Evolutionary conservation across 2,888 invertebrate genomes (phyloP).

Genomic region (Agrilus biguttatus): DNA sequence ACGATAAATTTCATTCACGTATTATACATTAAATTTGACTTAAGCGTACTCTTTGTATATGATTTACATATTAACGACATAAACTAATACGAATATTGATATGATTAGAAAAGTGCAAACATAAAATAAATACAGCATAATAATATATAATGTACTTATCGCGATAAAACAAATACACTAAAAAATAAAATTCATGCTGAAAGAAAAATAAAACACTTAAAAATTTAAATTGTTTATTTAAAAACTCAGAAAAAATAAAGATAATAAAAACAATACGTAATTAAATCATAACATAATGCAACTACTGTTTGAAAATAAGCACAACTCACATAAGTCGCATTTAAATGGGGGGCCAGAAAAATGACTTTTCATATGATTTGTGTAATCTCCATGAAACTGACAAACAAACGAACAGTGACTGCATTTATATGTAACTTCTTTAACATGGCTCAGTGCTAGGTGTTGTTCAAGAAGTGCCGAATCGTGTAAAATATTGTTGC

Average conservation of each 20-base stretch:
- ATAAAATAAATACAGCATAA: too few relatives aligned
- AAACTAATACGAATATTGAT: too few relatives aligned
- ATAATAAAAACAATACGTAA: too few relatives aligned
- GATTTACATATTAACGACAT: too few relatives aligned
- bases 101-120: neutral
- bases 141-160: neutral
- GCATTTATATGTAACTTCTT: conserved; percentile 44
- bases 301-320: neutral
- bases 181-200: neutral
- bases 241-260: too few relatives aligned
- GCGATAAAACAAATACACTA: neutral
- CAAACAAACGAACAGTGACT: conserved; percentile 46
- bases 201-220: neutral
- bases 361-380: conserved; percentile 43
- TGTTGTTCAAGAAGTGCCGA: conserved; percentile 38
- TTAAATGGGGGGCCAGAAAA: conserved; percentile 48
- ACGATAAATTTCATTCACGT: too few relatives aligned
- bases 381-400: conserved; percentile 46
- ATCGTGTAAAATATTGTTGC: conserved; percentile 36
- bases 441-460: conserved; percentile 38
- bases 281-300: too few relatives aligned
- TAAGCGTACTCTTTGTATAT: too few relatives aligned
- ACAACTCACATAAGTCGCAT: conserved; percentile 41
- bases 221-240: neutral
- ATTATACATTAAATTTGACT: neutral